These are phyloP conservation scores for Exocentrus adspersus DNA, from an alignment of 2,888 invertebrate species.

Conservation along the genomic window DNA sequence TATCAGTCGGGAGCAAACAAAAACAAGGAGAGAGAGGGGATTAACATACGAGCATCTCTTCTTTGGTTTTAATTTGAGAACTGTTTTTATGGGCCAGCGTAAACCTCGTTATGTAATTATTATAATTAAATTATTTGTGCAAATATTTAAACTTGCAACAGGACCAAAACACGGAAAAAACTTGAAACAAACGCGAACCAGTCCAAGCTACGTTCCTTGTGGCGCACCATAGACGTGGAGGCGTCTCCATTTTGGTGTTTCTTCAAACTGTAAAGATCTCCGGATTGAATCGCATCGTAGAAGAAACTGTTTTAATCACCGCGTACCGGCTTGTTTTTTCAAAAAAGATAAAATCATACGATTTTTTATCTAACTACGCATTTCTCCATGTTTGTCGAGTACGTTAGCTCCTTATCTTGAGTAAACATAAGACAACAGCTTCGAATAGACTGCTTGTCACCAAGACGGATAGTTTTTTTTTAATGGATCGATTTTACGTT, in stretches of 20 bases:
- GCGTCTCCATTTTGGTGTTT: too few species aligned
- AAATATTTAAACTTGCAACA: neutral
- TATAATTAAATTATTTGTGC: neutral
- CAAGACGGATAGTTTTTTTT: neutral
- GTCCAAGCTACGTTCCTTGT: too few species aligned
- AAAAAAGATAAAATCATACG: slow-evolving; percentile 16
- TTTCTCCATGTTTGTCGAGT: neutral
- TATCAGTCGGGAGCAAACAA: slow-evolving; percentile 22
- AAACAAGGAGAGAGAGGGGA: slow-evolving; percentile 1
- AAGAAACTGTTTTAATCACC: neutral
- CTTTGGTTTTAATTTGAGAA: slow-evolving; percentile 6
- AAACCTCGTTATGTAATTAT: slow-evolving; percentile 1
- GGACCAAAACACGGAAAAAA: too few species aligned
- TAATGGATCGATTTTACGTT: neutral
- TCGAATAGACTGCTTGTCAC: slow-evolving; percentile 10
- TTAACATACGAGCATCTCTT: slow-evolving; percentile 5
- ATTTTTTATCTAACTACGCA: slow-evolving; percentile 24
- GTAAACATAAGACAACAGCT: neutral
- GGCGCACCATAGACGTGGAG: too few species aligned
- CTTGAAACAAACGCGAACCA: neutral
- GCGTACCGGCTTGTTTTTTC: slow-evolving; percentile 8
- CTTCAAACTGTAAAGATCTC: too few species aligned
- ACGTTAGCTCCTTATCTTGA: neutral
- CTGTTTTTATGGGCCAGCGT: neutral
- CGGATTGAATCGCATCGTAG: too few species aligned